Percentiles rank a stretch among this genome's conserved stretches.
phyloP scores from a whole-genome alignment of 2,797 vertebrate species.

The Sorex maritimensis region DNA sequence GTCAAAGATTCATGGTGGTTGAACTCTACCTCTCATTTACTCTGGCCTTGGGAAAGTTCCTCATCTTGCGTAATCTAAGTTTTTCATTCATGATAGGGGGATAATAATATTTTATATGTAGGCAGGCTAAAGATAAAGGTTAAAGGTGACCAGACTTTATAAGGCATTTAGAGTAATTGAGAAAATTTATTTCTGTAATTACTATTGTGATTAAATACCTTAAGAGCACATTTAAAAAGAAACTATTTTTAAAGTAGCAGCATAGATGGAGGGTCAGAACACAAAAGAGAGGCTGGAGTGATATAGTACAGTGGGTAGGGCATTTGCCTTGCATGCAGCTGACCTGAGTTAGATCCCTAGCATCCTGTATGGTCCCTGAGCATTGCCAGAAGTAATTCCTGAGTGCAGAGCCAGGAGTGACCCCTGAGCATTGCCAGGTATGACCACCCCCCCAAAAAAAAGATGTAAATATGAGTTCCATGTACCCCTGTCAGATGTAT shows the following conservation, averaged over 20 bases:
- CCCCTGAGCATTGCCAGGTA: too few species aligned
- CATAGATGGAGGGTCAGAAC: constrained; percentile 18
- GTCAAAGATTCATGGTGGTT: neutral
- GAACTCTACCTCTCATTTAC: neutral
- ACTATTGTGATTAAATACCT: constrained; percentile 1
- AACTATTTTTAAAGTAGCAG: neutral
- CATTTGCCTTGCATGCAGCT: too few species aligned
- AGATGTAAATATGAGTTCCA: neutral
- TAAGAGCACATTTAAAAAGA: neutral
- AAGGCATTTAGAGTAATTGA: neutral
- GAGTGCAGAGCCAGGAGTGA: too few species aligned
- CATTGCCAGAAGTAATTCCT: too few species aligned
- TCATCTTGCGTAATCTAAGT: neutral
- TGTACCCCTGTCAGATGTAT: neutral
- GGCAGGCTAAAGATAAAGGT: neutral
- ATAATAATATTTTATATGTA: neutral
- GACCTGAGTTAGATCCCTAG: too few species aligned
- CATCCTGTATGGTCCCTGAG: too few species aligned
- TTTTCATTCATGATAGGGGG: neutral
- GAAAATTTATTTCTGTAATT: neutral
- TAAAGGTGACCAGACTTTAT: neutral
- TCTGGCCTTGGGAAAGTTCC: neutral
- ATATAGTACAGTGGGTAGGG: too few species aligned
- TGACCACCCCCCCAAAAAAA: too few species aligned
- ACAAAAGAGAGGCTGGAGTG: neutral